These are phyloP conservation scores for Gnathonemus echidnorhynchus DNA, from an alignment of 2,113 vertebrate species.

Conservation along the genomic window DNA sequence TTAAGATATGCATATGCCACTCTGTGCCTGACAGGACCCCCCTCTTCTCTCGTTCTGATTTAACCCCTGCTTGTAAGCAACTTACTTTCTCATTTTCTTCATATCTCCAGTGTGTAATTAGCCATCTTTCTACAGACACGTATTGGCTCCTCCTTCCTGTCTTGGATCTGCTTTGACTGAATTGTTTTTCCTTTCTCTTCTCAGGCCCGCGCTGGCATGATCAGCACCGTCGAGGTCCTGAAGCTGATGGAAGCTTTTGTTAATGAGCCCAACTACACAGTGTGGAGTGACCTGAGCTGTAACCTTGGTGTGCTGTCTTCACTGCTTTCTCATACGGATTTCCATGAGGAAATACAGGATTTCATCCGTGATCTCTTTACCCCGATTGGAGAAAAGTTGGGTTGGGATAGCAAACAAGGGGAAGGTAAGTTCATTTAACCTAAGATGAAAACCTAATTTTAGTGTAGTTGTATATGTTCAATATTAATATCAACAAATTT, in stretches of 20 bases:
- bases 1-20: not conserved
- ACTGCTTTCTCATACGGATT: slow-evolving; percentile 92
- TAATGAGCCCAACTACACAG: slow-evolving; percentile 97
- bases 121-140: not conserved
- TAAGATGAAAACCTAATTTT: not conserved
- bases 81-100: not conserved
- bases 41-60: not conserved
- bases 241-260: slow-evolving; percentile 98
- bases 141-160: not conserved
- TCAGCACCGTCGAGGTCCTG: slow-evolving; percentile 93
- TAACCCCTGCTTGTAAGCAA: not conserved
- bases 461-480: not conserved
- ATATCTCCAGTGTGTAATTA: not conserved
- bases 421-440: slow-evolving; percentile 69
- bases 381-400: slow-evolving; percentile 85
- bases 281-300: slow-evolving; percentile 98
- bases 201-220: slow-evolving; percentile 93
- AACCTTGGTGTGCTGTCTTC: slow-evolving; percentile 91
- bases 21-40: too few species aligned
- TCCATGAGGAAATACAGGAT: slow-evolving; percentile 89
- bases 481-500: not conserved
- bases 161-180: not conserved
- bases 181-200: not conserved
- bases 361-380: slow-evolving; percentile 92
- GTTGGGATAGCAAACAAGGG: slow-evolving; percentile 89